Evolutionary conservation across 2,113 vertebrate species (phyloP).

Genomic region (Xyliphius kryptos): DNA sequence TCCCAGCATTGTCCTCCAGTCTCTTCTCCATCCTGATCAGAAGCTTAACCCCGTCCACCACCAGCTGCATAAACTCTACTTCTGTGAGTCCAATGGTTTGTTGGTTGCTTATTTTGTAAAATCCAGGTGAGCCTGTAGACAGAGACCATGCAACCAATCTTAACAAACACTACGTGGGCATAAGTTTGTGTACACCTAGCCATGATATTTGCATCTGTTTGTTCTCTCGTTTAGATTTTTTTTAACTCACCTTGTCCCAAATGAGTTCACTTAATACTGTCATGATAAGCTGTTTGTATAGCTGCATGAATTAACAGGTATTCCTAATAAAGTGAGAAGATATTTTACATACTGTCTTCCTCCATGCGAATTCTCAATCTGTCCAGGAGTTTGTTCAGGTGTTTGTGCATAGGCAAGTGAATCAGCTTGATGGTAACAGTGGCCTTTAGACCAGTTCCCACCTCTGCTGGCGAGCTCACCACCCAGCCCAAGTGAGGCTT

Average conservation of each 20-base stretch:
- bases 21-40: conserved; percentile 60
- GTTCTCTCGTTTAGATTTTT: no score
- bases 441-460: conserved; percentile 61
- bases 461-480: conserved; percentile 60
- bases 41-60: conserved; percentile 62
- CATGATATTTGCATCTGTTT: no score
- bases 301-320: no score
- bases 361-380: conserved; percentile 57
- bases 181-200: no score
- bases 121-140: conserved; percentile 27
- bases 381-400: conserved; percentile 50
- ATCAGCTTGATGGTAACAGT: conserved; percentile 49
- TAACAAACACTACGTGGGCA: no score
- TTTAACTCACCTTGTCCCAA: no score
- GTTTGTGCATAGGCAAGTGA: conserved; percentile 48
- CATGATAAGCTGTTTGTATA: no score
- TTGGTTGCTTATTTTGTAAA: conserved; percentile 46
- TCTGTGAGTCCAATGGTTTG: conserved; percentile 56
- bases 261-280: no score
- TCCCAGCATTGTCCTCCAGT: conserved; percentile 42
- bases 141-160: no score
- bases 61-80: conserved; percentile 56
- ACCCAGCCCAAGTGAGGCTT: conserved; percentile 64
- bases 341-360: conserved; percentile 46
- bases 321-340: no score